Conservation (phyloP, 1,140 invertebrate species). For the Brachionus calyciflorus region DNA sequence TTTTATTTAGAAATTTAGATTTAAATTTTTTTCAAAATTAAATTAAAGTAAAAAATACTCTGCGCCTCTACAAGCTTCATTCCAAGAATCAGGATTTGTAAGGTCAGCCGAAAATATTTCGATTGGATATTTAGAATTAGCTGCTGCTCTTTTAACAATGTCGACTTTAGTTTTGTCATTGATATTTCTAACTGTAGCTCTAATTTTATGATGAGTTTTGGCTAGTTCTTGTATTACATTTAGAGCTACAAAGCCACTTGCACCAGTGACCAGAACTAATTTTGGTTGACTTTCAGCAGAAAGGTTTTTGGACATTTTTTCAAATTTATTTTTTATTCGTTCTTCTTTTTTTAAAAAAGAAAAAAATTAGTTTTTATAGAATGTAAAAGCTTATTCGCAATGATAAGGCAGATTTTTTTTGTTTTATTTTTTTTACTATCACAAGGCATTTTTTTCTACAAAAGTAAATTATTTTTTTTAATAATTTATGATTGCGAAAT, state of each 20-base stretch:
- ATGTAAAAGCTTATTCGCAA: no score
- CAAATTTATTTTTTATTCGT: no score
- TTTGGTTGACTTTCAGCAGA: no score
- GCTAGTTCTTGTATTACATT: slow-evolving; percentile 64
- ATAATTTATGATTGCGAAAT: no score
- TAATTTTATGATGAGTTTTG: slow-evolving; percentile 62
- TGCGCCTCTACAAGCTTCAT: slow-evolving; percentile 62
- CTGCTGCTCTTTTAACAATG: slow-evolving; percentile 57
- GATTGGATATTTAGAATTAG: slow-evolving; percentile 59
- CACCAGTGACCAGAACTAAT: slow-evolving; percentile 56
- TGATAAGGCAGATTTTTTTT: no score
- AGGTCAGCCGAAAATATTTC: slow-evolving; percentile 61
- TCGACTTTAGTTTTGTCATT: slow-evolving; percentile 61
- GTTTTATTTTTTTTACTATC: no score
- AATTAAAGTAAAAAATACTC: slow-evolving; percentile 51
- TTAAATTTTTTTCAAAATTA: slow-evolving; percentile 64
- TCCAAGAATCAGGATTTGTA: slow-evolving; percentile 56
- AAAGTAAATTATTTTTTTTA: no score
- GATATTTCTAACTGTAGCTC: slow-evolving; percentile 64
- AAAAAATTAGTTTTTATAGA: no score
- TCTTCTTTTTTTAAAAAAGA: no score
- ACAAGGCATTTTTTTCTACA: no score
- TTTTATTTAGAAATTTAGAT: slow-evolving; percentile 58
- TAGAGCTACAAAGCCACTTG: slow-evolving; percentile 64
- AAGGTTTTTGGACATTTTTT: no score